Conservation (phyloP, 2,888 invertebrate species). For the Nemapogon koenigi region DNA sequence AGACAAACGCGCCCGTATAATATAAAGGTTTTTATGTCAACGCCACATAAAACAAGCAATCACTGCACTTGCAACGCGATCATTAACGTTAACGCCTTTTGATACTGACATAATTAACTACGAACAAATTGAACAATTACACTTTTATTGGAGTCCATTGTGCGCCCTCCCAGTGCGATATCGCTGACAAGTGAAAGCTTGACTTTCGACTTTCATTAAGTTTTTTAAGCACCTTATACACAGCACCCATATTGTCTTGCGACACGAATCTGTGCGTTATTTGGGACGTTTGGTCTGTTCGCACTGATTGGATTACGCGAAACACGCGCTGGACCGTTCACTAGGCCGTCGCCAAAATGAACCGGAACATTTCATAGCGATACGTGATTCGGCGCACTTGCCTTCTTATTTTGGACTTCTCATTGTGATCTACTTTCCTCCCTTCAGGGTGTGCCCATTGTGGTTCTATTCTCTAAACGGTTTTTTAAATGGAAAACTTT, state of each 20-base stretch:
- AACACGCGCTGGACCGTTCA: constrained; percentile 31
- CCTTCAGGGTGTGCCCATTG: constrained; percentile 25
- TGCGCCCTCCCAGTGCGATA: constrained; percentile 40
- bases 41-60: no score
- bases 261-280: constrained; percentile 34
- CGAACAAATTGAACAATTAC: constrained; percentile 30
- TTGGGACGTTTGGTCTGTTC: not conserved
- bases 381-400: constrained; percentile 37
- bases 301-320: constrained; percentile 22
- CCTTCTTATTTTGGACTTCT: constrained; percentile 26
- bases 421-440: constrained; percentile 47
- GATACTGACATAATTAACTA: no score
- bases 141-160: constrained; percentile 24
- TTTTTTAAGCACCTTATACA: constrained; percentile 57
- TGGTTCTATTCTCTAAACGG: constrained; percentile 12
- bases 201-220: constrained; percentile 62
- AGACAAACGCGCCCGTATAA: no score
- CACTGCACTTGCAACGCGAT: no score
- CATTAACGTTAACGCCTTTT: no score
- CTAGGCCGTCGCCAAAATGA: constrained; percentile 51
- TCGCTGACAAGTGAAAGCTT: constrained; percentile 58
- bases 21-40: no score
- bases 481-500: no score
- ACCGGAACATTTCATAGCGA: constrained; percentile 55
- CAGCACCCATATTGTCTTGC: constrained; percentile 53